Evolutionary conservation across 30 jellyfish, hydroid and myxozoan species (phyloP), one percentile per base, ranked within the genome.

Genomic region (Phacellophora camtschatica): DNA sequence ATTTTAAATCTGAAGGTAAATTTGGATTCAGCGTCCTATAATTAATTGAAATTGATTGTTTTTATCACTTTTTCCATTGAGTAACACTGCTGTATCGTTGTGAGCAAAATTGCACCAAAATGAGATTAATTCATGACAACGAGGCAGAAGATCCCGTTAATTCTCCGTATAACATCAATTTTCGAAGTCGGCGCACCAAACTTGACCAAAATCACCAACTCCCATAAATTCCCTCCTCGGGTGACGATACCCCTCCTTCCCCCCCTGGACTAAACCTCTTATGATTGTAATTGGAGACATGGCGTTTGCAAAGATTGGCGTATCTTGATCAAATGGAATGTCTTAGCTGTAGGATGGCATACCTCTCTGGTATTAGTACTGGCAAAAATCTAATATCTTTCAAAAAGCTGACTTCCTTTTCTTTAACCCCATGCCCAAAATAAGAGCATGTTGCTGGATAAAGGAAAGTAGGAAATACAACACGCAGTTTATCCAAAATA

Each of bases 151-250:
- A 31, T 31, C 77, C 71, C 82, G 0, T 25, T 19, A 41, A 25
- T 58, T 50, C 57, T 59, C 65, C 65, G 71, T 77, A 64, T 77
- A 58, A 77, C 89, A 61, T 58, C 82, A 81, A 77, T 77, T 61
- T 77, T 59, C 63, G 75, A 54, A 77, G 63, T 77, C 89, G 63
- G 89, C 89, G 79, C 77, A 51, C 54, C 77, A 30, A 65, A 77
- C 42, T 77, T 77, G 73, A 58, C 74, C 62, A 36, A 39, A 48
- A 25, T 46, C 63, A 61, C 62, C 43, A 4, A n/a, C 24, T 61
- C 68, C 66, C 71, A 46, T 64, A 77, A 62, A 77, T 43, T 77
- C 51, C 81, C 59, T 55, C 48, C 0, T 39, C 89, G 66, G 73
- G 80, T 42, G 73, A 59, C 89, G 71, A 63, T 64, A 34, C 50